These are phyloP conservation scores for Seriola rivoliana DNA, from an alignment of 2,113 vertebrate genomes.

Conservation along the genomic window DNA sequence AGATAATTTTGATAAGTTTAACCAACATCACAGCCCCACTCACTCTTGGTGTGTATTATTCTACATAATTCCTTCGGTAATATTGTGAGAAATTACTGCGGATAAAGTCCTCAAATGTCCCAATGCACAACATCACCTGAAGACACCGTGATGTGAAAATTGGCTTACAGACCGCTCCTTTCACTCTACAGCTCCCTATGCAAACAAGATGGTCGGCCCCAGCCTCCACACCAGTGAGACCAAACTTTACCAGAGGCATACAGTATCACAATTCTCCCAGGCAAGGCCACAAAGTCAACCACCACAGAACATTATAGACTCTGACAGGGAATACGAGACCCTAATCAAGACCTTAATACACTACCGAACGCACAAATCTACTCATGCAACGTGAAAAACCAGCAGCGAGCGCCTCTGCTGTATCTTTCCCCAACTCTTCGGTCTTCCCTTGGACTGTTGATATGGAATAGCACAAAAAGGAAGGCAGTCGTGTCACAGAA, in stretches of 20 bases:
- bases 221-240: constrained; percentile 21
- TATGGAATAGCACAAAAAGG: constrained; percentile 63
- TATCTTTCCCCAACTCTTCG: constrained; percentile 45
- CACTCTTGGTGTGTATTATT: background rate
- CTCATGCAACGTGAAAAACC: constrained; percentile 64
- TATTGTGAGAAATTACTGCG: background rate
- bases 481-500: constrained; percentile 77
- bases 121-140: background rate
- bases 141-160: background rate
- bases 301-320: constrained; percentile 67
- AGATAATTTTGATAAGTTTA: no score
- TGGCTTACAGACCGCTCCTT: background rate
- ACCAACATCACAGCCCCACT: no score
- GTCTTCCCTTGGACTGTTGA: constrained; percentile 51
- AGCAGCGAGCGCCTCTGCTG: constrained; percentile 44
- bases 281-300: constrained; percentile 61
- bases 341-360: constrained; percentile 80
- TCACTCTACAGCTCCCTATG: background rate
- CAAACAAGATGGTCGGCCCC: constrained; percentile 28
- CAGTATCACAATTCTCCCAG: constrained; percentile 4
- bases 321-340: constrained; percentile 72
- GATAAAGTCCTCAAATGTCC: constrained; percentile 5
- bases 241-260: constrained; percentile 37
- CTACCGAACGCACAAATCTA: constrained; percentile 76
- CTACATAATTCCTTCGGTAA: background rate